phyloP scores from a whole-genome alignment of 1,140 invertebrate species.

The Sitophilus oryzae region DNA sequence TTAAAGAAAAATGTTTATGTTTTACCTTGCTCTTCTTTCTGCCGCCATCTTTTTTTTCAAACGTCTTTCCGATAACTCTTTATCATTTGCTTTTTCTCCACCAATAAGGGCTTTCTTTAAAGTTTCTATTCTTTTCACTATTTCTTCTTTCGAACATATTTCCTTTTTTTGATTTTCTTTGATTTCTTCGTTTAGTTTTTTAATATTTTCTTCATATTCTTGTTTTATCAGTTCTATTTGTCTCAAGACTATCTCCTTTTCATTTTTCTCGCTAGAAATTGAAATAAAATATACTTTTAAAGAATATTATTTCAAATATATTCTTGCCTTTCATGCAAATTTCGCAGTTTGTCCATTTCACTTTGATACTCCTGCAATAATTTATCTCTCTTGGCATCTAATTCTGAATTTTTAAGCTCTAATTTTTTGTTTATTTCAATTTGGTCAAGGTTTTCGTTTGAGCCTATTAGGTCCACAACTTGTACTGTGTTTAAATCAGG shows the following conservation, averaged over 20 bases:
- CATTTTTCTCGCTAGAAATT: conserved; percentile 40
- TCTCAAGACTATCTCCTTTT: conserved; percentile 46
- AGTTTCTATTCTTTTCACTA: conserved; percentile 47
- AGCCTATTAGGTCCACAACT: conserved; percentile 31
- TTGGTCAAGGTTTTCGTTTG: conserved; percentile 13
- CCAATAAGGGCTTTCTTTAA: conserved; percentile 73
- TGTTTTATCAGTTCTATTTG: conserved; percentile 46
- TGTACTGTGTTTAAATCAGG: conserved; percentile 23
- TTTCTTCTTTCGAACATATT: conserved; percentile 41
- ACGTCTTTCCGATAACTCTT: conserved; percentile 63
- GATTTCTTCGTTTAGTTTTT: conserved; percentile 37
- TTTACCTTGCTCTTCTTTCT: conserved; percentile 55
- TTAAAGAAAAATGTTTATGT: background rate
- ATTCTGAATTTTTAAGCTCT: conserved; percentile 22
- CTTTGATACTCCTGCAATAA: conserved; percentile 44
- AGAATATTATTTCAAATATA: background rate
- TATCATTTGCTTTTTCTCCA: conserved; percentile 69
- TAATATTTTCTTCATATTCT: conserved; percentile 44
- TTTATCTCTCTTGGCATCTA: conserved; percentile 39
- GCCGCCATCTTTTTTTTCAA: conserved; percentile 62
- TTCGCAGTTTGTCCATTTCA: conserved; percentile 46
- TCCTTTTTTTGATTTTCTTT: conserved; percentile 32
- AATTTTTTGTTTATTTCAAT: conserved; percentile 19
- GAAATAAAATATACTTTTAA: background rate
- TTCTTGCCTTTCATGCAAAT: conserved; percentile 41